Evolutionary conservation across 2,113 vertebrate genomes (phyloP).

Genomic region (Orthonyx spaldingii): DNA sequence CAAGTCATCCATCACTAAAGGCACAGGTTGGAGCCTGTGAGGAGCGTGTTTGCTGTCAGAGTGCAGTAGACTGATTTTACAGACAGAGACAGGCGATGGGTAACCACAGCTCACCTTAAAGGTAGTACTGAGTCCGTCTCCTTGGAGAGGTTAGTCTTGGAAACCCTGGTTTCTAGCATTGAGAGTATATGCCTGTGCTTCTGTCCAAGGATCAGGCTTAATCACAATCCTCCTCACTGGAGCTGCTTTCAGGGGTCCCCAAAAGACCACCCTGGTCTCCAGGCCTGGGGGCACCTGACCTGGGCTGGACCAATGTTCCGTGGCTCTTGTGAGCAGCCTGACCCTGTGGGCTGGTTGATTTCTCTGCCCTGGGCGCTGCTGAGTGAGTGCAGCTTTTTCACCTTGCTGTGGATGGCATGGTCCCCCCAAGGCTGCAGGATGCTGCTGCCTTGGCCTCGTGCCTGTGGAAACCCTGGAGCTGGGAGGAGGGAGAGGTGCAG

Average conservation of each 20-base stretch:
- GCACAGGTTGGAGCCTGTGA: background rate
- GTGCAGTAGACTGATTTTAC: background rate
- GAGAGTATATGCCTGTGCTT: background rate
- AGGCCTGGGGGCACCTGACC: background rate
- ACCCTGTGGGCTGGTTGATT: background rate
- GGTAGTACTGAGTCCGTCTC: background rate
- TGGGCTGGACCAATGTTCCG: background rate
- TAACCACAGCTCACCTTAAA: background rate
- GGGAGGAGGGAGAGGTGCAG: background rate
- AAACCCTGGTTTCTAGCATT: background rate
- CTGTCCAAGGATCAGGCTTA: background rate
- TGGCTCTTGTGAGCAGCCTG: rapidly evolving
- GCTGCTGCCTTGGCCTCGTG: background rate
- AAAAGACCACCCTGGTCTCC: background rate
- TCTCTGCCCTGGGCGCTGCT: rapidly evolving
- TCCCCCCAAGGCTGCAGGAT: background rate
- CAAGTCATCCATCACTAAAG: background rate
- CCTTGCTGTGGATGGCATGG: background rate
- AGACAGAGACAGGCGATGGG: rapidly evolving
- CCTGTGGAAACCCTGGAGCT: background rate
- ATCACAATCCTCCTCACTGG: rapidly evolving
- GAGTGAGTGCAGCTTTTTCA: background rate
- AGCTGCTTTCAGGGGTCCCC: background rate
- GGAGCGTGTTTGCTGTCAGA: background rate
- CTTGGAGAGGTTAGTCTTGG: background rate